These are phyloP conservation scores for Heliconius ethilla DNA, from an alignment of 2,888 invertebrate species.

Conservation along the genomic window DNA sequence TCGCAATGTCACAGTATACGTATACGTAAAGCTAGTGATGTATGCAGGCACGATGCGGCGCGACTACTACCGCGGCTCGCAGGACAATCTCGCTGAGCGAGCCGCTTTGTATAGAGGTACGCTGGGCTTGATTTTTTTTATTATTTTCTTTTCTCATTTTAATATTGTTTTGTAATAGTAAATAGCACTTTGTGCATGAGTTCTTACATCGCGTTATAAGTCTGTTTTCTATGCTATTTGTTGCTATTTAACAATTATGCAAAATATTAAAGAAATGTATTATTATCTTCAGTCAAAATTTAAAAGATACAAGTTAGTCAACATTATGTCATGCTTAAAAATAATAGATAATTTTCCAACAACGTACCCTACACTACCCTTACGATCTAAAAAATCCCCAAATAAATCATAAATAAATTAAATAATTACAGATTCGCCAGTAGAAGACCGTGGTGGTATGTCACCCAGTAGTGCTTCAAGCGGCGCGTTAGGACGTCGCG, in stretches of 20 bases:
- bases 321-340: background rate
- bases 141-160: background rate
- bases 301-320: too few species aligned
- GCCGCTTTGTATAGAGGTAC: constrained; percentile 88
- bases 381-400: background rate
- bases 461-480: constrained; percentile 86
- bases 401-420: background rate
- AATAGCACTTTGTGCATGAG: background rate
- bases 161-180: background rate
- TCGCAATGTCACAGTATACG: constrained; percentile 1
- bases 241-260: too few species aligned
- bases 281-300: too few species aligned
- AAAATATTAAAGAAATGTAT: too few species aligned
- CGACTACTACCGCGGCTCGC: constrained; percentile 95
- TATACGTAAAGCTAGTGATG: constrained; percentile 40
- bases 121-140: background rate
- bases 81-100: constrained; percentile 91
- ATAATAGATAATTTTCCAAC: background rate
- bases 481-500: constrained; percentile 88
- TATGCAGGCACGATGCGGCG: constrained; percentile 86
- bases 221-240: too few species aligned
- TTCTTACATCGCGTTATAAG: too few species aligned
- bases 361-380: too few species aligned
- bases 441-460: constrained; percentile 88
- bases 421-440: constrained; percentile 84